These are phyloP conservation scores for Spisula subtruncata DNA, from an alignment of 2,888 invertebrate genomes.

Conservation along the genomic window DNA sequence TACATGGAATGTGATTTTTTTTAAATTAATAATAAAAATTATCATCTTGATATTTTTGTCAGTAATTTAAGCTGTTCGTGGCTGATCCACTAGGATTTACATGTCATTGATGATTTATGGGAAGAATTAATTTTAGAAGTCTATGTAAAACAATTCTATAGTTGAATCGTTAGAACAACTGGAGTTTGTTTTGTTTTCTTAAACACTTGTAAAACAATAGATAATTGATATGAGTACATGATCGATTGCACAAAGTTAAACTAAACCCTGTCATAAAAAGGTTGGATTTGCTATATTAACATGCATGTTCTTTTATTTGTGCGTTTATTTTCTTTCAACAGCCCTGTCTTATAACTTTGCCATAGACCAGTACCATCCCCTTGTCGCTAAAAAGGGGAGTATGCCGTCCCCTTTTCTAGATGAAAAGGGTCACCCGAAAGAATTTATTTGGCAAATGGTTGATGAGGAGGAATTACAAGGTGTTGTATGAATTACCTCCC, in stretches of 20 bases:
- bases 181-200: no score
- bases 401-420: conserved; percentile 76
- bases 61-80: no score
- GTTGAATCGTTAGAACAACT: no score
- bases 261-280: conserved; percentile 8
- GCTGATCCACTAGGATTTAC: no score
- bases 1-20: no score
- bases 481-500: conserved; percentile 40
- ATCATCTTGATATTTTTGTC: no score
- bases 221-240: neutral
- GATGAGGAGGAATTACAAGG: conserved; percentile 78
- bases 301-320: conserved; percentile 33
- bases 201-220: no score
- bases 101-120: no score
- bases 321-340: conserved; percentile 58
- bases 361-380: conserved; percentile 82
- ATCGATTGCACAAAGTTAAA: neutral
- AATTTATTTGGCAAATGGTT: conserved; percentile 76
- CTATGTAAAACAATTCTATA: no score
- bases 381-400: conserved; percentile 75
- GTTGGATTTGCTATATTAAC: neutral
- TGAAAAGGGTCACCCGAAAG: conserved; percentile 73
- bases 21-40: no score
- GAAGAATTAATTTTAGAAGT: no score
- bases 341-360: conserved; percentile 86